Evolutionary conservation across 2,888 invertebrate genomes (phyloP).

Genomic region (Tenthredo mesomela): DNA sequence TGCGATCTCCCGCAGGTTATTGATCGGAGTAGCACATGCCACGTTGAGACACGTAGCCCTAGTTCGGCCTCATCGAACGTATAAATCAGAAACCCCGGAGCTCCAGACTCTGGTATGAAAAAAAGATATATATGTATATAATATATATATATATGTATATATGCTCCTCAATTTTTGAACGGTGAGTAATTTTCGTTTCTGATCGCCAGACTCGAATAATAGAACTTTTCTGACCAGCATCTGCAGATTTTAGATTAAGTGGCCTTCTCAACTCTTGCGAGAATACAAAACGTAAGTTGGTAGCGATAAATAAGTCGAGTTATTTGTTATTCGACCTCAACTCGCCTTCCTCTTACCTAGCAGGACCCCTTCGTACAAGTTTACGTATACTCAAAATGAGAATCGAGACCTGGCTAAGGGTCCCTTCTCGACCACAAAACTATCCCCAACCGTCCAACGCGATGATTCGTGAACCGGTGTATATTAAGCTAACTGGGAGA

Average conservation of each 20-base stretch:
- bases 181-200: constrained; percentile 20
- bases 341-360: neutral
- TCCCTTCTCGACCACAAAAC: neutral
- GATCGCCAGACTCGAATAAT: constrained; percentile 28
- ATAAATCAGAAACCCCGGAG: constrained; percentile 33
- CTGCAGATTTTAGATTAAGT: constrained; percentile 1
- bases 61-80: constrained; percentile 39
- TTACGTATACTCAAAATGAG: neutral
- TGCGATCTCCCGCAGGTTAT: constrained; percentile 24
- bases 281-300: neutral
- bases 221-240: constrained; percentile 23
- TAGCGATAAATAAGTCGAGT: constrained; percentile 8
- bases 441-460: constrained; percentile 1
- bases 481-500: constrained; percentile 7
- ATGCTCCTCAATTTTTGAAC: constrained; percentile 28
- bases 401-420: neutral
- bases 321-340: constrained; percentile 5
- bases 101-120: constrained; percentile 16
- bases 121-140: neutral
- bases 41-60: constrained; percentile 38
- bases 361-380: neutral
- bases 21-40: constrained; percentile 47
- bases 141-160: neutral
- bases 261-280: neutral
- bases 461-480: constrained; percentile 29